Evolutionary conservation across 53 echinoderm and acorn worm genomes (phyloP), one percentile per base, ranked within the genome.

Genomic region (Holothuria leucospilota): DNA sequence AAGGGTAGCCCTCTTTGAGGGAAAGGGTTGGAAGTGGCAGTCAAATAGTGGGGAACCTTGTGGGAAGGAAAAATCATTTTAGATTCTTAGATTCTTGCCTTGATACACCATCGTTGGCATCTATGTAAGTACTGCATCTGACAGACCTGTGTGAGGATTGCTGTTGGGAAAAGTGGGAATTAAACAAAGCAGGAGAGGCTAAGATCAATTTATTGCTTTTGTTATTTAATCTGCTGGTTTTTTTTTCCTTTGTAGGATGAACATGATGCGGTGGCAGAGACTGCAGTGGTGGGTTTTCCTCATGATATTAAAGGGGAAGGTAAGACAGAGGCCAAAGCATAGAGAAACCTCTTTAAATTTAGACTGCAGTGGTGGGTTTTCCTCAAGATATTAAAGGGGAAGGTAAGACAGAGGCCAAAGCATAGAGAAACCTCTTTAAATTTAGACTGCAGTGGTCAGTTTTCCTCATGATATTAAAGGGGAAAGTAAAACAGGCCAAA

Each of bases 281-380:
- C 98, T 12, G 98, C 98, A 29, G 98, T 97, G 20, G 98, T 97
- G 29, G 98, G 98, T 20, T 97, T 90, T 71, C 98, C 98, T 18
- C 98, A 97, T 84, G 93, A 97, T 14, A 97, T 97, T 85, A 97
- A 97, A 77, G 98, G 98, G 82, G 98, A 97, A 97, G 98, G 98
- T 95, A 87, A 63, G 72, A 6, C 24, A 12, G 13, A 8, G 3
- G 49, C 49, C 49, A 49, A 56, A 56, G 46, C 18, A 4, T 9
- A 59, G 56, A 52, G 13, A 52, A 10, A 52, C 15, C 52, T 14
- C 52, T 40, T 40, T 40, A 40, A 40, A 40, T 40, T 40, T 40
- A 97, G 90, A 97, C 98, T 12, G 98, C 98, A 29, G 98, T 97
- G 20, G 98, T 97, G 29, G 98, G 98, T 20, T 97, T 90, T 71